These are phyloP conservation scores for Smithornis capensis DNA, from an alignment of 2,113 vertebrate genomes.

Conservation along the genomic window DNA sequence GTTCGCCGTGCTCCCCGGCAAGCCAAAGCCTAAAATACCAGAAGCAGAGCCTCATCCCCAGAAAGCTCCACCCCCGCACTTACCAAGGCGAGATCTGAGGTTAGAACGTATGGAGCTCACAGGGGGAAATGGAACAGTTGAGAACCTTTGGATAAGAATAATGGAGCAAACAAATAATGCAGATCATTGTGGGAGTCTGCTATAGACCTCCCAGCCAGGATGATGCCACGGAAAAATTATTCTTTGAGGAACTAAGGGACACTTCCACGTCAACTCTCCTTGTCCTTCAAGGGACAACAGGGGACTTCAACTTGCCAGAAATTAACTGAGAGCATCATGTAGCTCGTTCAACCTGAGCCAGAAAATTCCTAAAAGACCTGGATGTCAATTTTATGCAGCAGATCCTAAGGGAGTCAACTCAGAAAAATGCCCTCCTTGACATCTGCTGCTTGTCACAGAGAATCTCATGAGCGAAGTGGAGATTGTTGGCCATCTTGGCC, in stretches of 20 bases:
- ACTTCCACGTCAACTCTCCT: neutral
- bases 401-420: neutral
- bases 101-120: neutral
- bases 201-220: neutral
- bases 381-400: neutral
- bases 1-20: no score
- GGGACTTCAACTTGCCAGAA: neutral
- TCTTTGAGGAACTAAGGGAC: neutral
- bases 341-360: neutral
- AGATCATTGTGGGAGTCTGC: neutral
- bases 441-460: neutral
- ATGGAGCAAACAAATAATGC: neutral
- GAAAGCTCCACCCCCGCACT: no score
- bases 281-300: neutral
- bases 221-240: neutral
- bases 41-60: no score
- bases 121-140: neutral
- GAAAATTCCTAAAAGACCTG: neutral
- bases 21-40: no score
- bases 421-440: neutral
- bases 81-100: no score
- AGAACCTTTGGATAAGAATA: neutral
- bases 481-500: neutral
- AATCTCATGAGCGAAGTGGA: neutral
- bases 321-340: neutral